Base-by-base conservation (phyloP, 2,797 vertebrate species). In the Helicolenus hilgendorfi region DNA sequence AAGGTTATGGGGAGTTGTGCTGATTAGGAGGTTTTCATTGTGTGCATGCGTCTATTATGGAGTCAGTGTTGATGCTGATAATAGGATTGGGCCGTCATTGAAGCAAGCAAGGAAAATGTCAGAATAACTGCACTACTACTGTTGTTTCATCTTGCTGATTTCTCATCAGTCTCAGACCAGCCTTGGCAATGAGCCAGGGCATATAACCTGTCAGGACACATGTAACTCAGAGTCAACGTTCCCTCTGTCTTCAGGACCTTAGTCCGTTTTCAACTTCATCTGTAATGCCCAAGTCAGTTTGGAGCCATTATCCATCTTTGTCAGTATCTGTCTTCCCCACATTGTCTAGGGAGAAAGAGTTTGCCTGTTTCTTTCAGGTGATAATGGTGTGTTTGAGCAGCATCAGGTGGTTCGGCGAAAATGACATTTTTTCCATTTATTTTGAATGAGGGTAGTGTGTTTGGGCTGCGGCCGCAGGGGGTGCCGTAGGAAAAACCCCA, bases 11-110 rank as follows among this genome's bases (percentile, higher is more conserved):
- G 74, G 74, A 80, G n/a, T 62, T 85, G 49, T 64, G 74, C 71
- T 81, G 56, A 88, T 83, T 62, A 31, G 38, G 35, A 69, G 72
- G 9, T 70, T 87, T 81, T 84, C 18, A 70, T 53, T 77, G 72
- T 36, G 49, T 65, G 41, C 55, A 67, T 53, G 11, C 20, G 18
- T 86, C 10, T 72, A n/a, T 85, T 58, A 65, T 55, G 29, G 20
- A 74, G 14, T 62, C 24, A n/a, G 45, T 64, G 71, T 33, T 70
- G 71, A 84, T 60, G 67, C 63, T 78, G 60, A 77, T 33, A 74
- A 20, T 33, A 59, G 60, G 14, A 27, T 77, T 29, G 26, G 45
- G 49, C 33, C 64, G 33, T 49, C 13, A 62, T 20, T 58, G 29
- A 59, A 64, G 45, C 15, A 68, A 5, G 53, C 58, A 72, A 67